Base-by-base conservation (phyloP, 2,113 vertebrate genomes). In the Monopterus albus region DNA sequence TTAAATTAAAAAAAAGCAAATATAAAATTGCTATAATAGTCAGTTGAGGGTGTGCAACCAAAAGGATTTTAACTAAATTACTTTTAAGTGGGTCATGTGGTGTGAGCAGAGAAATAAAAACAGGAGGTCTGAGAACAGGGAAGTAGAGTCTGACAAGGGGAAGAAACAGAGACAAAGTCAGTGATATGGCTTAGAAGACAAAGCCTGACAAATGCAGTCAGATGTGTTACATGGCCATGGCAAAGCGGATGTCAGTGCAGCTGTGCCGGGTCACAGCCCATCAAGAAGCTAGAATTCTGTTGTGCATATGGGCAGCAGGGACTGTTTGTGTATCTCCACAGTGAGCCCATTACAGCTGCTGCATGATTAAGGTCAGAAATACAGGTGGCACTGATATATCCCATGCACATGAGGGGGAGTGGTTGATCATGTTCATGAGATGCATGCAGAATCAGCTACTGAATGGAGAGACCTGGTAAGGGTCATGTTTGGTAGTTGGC, bases 131-230 rank as follows among this genome's bases (percentile, higher is more conserved):
- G 40, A 62, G 58, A 81, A 52, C 10, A 52, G 17, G 29, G 65
- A 75, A 26, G 20, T 51, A 57, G 59, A 56, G 26, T 36, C 36
- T 63, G 18, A 39, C 67, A 69, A 21, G 68, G 31, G 45, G 33
- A 45, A 64, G 68, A 79, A 53, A 75, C 78, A 85, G n/a, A 79
- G 87, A 85, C 8, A 2, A 31, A 31, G 79, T 88, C 75, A 60
- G 20, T 0, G 60, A 78, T 72, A 58, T 50, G 63, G 53, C 64
- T 78, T 62, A 69, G 51, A 77, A 62, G 83, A 82, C 67, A 79
- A 31, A 68, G 33, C 35, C 84, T 91, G 90, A 83, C 86, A 84
- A 66, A 50, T 87, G 77, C 70, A 82, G 86, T 90, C 86, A 89
- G 62, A 84, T 73, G 83, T 78, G 72, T 84, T 72, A 72, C 61